A percentile compares a stretch with the other conserved stretches of the same genome.
Evolutionary conservation across 2,113 vertebrate species (phyloP).

Genomic region (Hucho hucho): DNA sequence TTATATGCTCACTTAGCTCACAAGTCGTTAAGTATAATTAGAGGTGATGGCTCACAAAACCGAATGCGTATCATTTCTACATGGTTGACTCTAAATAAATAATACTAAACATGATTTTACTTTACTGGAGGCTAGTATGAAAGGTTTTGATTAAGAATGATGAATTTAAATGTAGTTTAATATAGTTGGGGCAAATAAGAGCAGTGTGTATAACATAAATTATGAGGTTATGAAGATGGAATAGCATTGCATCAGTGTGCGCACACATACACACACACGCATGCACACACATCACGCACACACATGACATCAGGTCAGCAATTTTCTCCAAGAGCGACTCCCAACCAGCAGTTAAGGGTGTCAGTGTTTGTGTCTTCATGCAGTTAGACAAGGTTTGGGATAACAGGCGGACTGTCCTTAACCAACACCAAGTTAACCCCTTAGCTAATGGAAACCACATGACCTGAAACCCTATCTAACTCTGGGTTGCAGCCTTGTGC

Average conservation of each 20-base stretch:
- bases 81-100: slow-evolving; percentile 54
- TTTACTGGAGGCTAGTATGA: neutral
- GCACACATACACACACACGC: neutral
- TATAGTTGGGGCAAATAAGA: neutral
- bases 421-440: slow-evolving; percentile 44
- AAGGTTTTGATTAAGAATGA: neutral
- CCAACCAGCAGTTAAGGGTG: slow-evolving; percentile 46
- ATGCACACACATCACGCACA: neutral
- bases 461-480: slow-evolving; percentile 62
- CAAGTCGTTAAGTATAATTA: slow-evolving; percentile 57
- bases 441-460: slow-evolving; percentile 69
- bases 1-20: slow-evolving; percentile 46
- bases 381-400: slow-evolving; percentile 67
- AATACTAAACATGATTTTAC: slow-evolving; percentile 16
- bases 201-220: neutral
- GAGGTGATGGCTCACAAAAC: slow-evolving; percentile 55
- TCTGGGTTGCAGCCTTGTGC: slow-evolving; percentile 39
- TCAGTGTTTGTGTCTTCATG: slow-evolving; percentile 52
- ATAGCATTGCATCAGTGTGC: too few species aligned
- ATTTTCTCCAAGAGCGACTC: slow-evolving; percentile 29
- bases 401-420: slow-evolving; percentile 66
- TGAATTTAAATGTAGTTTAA: neutral
- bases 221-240: too few species aligned
- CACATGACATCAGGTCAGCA: neutral
- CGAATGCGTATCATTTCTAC: slow-evolving; percentile 43